Conservation (phyloP, 92 coral and sea anemone genomes). For the Metridium senile region DNA sequence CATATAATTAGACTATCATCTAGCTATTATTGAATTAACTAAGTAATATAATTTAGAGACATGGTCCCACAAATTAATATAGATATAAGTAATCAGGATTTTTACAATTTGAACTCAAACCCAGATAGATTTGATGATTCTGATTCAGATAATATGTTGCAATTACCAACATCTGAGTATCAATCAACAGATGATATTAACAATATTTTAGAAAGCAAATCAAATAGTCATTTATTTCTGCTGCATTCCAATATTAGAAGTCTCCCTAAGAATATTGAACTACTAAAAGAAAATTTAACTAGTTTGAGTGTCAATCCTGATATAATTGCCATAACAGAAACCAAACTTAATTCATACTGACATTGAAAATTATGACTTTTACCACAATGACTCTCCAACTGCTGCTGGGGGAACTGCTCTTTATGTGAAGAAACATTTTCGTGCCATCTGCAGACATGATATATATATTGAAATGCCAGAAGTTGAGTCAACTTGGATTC, state of each 20-base stretch:
- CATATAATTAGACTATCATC: neutral
- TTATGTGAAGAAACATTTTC: constrained; percentile 40
- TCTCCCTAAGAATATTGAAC: constrained; percentile 35
- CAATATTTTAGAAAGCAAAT: neutral
- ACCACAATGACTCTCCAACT: constrained; percentile 53
- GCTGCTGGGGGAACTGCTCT: constrained; percentile 55
- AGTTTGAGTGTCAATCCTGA: constrained; percentile 24
- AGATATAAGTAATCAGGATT: neutral
- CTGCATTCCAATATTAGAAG: constrained; percentile 60
- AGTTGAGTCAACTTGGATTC: constrained; percentile 60
- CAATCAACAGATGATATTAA: constrained; percentile 12
- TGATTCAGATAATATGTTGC: constrained; percentile 40
- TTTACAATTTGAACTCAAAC: constrained; percentile 34
- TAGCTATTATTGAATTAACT: neutral
- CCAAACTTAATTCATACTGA: constrained; percentile 45
- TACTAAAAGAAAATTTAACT: constrained; percentile 28
- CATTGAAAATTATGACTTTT: constrained; percentile 35
- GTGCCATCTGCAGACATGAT: constrained; percentile 46
- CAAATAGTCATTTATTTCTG: constrained; percentile 11
- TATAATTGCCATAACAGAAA: constrained; percentile 51
- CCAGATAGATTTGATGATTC: constrained; percentile 44
- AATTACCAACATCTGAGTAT: constrained; percentile 33
- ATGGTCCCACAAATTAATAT: neutral
- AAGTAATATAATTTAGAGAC: neutral
- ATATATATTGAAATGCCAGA: constrained; percentile 36